phyloP scores from a whole-genome alignment of 1,140 invertebrate species.

The Bombus superbus region DNA sequence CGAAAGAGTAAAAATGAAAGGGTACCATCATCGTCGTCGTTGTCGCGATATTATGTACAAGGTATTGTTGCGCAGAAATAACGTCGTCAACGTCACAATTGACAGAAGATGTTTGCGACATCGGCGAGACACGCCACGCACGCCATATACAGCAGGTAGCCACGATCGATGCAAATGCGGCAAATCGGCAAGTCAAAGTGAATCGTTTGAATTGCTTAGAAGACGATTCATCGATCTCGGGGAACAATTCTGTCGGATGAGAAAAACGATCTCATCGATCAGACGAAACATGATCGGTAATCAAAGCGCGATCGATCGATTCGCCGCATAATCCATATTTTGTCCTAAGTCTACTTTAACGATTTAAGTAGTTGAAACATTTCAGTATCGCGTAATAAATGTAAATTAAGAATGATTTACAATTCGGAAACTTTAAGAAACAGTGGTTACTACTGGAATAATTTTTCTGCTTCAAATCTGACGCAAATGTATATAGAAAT shows the following conservation, averaged over 20 bases:
- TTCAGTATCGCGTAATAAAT: too few species aligned
- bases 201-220: slow-evolving; percentile 7
- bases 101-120: slow-evolving; percentile 40
- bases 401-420: too few species aligned
- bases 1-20: not conserved
- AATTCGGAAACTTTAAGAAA: too few species aligned
- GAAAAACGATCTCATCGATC: slow-evolving; percentile 17
- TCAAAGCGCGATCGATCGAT: not conserved
- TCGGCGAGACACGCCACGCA: not conserved
- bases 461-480: too few species aligned
- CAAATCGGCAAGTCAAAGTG: slow-evolving; percentile 2
- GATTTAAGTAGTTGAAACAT: not conserved
- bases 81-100: slow-evolving; percentile 17
- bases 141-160: slow-evolving; percentile 1
- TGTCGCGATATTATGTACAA: not conserved
- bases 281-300: not conserved
- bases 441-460: too few species aligned
- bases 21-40: not conserved
- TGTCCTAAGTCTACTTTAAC: not conserved
- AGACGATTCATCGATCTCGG: not conserved
- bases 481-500: too few species aligned
- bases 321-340: not conserved
- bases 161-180: slow-evolving; percentile 30
- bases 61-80: slow-evolving; percentile 2
- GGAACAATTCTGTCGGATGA: not conserved